Evolutionary conservation across 2,797 vertebrate species (phyloP).

Genomic region (Molossus alvarezi): DNA sequence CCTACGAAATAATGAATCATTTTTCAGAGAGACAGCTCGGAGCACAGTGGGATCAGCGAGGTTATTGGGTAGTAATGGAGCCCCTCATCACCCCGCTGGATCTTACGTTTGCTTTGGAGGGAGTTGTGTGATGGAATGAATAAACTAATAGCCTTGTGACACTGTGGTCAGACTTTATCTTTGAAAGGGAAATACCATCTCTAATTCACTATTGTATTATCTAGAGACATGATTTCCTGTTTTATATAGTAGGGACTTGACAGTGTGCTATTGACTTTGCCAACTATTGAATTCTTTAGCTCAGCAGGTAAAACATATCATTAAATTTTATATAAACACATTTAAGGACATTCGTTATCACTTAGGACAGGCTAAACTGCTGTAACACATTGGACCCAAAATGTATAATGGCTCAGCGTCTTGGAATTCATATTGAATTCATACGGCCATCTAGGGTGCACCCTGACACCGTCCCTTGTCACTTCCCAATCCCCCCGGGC

Average conservation of each 20-base stretch:
- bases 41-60: background rate
- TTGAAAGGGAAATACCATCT: constrained; percentile 18
- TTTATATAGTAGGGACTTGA: background rate
- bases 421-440: background rate
- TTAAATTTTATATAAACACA: background rate
- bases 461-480: background rate
- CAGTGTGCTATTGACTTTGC: background rate
- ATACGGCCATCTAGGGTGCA: background rate
- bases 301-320: background rate
- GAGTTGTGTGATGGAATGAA: background rate
- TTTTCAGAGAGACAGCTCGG: background rate
- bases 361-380: background rate
- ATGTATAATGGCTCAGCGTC: background rate
- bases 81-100: fast-evolving
- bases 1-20: background rate
- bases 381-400: background rate
- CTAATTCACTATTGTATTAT: background rate
- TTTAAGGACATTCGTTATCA: background rate
- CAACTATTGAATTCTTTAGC: background rate
- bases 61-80: background rate
- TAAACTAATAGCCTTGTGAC: background rate
- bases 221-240: background rate
- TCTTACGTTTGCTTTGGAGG: background rate
- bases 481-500: background rate
- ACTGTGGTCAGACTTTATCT: background rate